phyloP scores from a whole-genome alignment of 2,113 vertebrate species.

The Hepsetus odoe region DNA sequence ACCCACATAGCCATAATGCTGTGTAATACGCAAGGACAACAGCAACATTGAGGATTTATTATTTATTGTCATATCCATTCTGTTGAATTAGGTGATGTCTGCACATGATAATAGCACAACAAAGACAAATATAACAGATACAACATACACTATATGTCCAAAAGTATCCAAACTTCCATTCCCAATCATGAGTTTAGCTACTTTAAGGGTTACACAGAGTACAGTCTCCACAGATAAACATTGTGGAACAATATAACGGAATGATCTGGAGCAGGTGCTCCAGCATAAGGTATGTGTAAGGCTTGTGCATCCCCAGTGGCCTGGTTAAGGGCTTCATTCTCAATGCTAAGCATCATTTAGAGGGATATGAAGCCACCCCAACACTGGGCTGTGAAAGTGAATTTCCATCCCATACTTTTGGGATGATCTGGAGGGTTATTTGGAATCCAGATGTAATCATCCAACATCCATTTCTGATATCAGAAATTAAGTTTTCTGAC shows the following conservation, averaged over 20 bases:
- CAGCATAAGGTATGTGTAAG: no score
- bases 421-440: not conserved
- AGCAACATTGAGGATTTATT: not conserved
- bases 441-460: no score
- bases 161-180: not conserved
- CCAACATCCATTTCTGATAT: no score
- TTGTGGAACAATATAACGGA: not conserved
- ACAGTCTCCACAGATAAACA: not conserved
- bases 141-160: not conserved
- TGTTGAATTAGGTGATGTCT: not conserved
- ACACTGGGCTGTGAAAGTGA: no score
- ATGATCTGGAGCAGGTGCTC: not conserved
- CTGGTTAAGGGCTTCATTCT: not conserved
- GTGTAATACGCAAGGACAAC: not conserved
- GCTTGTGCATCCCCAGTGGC: no score
- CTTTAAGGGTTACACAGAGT: no score
- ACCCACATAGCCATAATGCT: not conserved
- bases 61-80: not conserved
- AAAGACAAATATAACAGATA: not conserved
- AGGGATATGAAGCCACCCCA: no score
- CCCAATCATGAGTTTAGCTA: no score
- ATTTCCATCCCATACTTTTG: no score
- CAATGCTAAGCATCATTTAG: not conserved
- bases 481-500: no score
- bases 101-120: not conserved